phyloP scores from a whole-genome alignment of 2,888 invertebrate species.

The Drosophila macrospina region DNA sequence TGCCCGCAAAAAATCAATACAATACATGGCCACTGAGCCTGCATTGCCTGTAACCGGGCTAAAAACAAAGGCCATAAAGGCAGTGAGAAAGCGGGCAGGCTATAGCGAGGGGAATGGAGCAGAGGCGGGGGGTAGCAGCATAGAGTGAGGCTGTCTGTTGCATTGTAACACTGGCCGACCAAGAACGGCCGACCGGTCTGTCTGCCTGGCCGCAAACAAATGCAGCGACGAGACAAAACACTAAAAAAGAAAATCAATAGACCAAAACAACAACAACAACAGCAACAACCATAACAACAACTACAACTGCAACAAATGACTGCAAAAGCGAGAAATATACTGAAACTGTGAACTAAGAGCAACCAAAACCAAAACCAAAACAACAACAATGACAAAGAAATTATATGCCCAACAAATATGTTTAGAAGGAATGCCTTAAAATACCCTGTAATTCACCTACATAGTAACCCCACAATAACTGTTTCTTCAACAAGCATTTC shows the following conservation, averaged over 20 bases:
- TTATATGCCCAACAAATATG: slow-evolving; percentile 60
- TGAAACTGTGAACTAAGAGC: slow-evolving; percentile 51
- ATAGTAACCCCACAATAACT: too few species aligned
- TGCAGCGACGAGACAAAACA: slow-evolving; percentile 60
- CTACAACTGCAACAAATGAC: slow-evolving; percentile 35
- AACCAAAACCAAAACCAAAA: slow-evolving; percentile 21
- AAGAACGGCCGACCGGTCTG: slow-evolving; percentile 29
- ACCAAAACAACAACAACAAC: slow-evolving; percentile 49
- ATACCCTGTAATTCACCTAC: slow-evolving; percentile 28
- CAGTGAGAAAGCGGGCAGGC: not conserved
- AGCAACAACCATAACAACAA: slow-evolving; percentile 46
- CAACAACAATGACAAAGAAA: slow-evolving; percentile 51
- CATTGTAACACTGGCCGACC: slow-evolving; percentile 81
- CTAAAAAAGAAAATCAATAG: slow-evolving; percentile 72
- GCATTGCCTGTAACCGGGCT: slow-evolving; percentile 44
- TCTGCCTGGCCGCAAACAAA: slow-evolving; percentile 63
- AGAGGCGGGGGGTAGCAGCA: too few species aligned
- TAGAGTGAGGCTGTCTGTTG: slow-evolving; percentile 63
- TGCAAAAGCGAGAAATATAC: slow-evolving; percentile 37
- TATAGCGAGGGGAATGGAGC: not conserved
- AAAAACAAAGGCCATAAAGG: slow-evolving; percentile 49
- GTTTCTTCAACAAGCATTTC: not conserved
- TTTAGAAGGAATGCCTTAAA: not conserved
- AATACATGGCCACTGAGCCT: slow-evolving; percentile 65
- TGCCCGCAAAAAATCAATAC: slow-evolving; percentile 72